Percentiles rank a stretch among this genome's conserved stretches.
phyloP scores from a whole-genome alignment of 2,797 vertebrate genomes.

The Pterois miles region DNA sequence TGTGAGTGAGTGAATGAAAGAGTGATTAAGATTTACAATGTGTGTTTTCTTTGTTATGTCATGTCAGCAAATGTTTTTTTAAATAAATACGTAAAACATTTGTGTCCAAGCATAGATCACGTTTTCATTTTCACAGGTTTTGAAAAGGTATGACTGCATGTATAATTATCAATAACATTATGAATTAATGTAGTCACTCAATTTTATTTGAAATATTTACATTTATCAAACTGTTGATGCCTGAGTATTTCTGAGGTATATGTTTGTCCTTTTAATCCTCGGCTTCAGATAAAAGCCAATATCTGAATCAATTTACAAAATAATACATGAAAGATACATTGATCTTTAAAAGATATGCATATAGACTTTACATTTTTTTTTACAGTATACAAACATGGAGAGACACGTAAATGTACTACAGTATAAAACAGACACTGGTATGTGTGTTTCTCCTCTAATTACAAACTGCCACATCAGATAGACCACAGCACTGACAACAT shows the following conservation, averaged over 20 bases:
- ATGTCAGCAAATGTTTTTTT: constrained; percentile 54
- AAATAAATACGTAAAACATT: constrained; percentile 64
- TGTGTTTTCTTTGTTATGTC: constrained; percentile 40
- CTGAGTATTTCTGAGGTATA: constrained; percentile 24
- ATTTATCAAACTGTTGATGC: constrained; percentile 30
- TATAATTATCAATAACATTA: neutral
- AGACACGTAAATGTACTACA: neutral
- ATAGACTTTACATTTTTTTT: constrained; percentile 34
- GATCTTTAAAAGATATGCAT: constrained; percentile 15
- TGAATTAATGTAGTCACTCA: neutral
- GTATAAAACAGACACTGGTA: neutral
- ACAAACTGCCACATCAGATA: constrained; percentile 77
- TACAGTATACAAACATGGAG: constrained; percentile 37
- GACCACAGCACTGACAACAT: constrained; percentile 89
- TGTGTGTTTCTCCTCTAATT: constrained; percentile 40
- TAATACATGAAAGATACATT: constrained; percentile 35
- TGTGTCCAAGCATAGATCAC: constrained; percentile 19
- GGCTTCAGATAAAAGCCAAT: constrained; percentile 13
- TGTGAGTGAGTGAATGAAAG: constrained; percentile 29
- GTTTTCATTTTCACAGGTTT: constrained; percentile 17
- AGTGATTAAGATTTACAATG: constrained; percentile 19
- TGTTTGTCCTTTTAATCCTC: constrained; percentile 1
- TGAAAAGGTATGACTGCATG: neutral
- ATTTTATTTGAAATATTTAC: constrained; percentile 38
- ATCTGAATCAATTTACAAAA: constrained; percentile 42